Evolutionary conservation across 2,888 invertebrate species (phyloP).

Genomic region (Drosophila anomelani): DNA sequence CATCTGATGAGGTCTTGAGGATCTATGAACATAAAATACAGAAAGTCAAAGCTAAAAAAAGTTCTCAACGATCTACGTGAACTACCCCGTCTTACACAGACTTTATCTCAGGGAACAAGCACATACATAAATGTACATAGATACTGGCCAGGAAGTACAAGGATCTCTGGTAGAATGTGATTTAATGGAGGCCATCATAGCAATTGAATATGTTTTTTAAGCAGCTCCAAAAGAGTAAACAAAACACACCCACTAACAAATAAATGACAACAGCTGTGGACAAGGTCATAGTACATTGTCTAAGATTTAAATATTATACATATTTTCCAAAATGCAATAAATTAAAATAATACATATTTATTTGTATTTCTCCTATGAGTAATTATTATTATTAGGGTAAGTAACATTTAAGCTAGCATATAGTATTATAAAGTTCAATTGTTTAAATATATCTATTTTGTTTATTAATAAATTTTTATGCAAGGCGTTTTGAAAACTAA

Average conservation of each 20-base stretch:
- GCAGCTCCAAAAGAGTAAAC: slow-evolving; percentile 1
- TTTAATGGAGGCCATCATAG: background rate
- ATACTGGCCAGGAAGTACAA: background rate
- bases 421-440: background rate
- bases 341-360: background rate
- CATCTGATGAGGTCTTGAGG: background rate
- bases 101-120: background rate
- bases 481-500: background rate
- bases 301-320: background rate
- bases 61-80: too few species aligned
- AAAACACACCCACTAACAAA: slow-evolving; percentile 4
- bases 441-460: background rate
- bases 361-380: background rate
- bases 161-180: background rate
- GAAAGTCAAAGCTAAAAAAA: too few species aligned
- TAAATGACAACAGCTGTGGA: background rate
- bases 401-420: too few species aligned
- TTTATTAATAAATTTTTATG: background rate
- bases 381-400: background rate
- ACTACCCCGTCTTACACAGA: too few species aligned
- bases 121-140: background rate
- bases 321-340: background rate
- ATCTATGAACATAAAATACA: background rate
- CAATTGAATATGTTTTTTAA: slow-evolving; percentile 3
- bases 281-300: background rate